These are phyloP conservation scores for Crotalus viridis DNA, from an alignment of 2,113 vertebrate genomes.

Conservation along the genomic window DNA sequence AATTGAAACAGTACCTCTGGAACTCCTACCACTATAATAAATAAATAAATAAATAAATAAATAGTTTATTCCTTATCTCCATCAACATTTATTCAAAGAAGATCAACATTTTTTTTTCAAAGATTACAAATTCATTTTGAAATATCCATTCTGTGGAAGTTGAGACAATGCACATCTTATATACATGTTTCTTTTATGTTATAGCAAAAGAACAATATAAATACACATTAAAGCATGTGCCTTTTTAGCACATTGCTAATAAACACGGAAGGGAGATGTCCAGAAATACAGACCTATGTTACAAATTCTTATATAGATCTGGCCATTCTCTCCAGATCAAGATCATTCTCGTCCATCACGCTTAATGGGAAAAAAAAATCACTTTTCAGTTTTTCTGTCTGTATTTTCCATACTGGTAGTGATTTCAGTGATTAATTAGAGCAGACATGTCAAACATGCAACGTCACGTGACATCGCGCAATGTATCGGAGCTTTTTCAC, in stretches of 20 bases:
- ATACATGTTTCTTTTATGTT: neutral
- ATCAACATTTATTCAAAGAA: neutral
- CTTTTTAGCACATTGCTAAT: neutral
- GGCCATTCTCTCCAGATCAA: neutral
- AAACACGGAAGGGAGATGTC: neutral
- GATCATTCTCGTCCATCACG: neutral
- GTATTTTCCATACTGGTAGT: neutral
- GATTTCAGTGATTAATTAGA: neutral
- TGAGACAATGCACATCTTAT: neutral
- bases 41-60: neutral
- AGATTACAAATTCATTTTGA: neutral
- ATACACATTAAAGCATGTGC: neutral
- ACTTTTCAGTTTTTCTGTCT: neutral
- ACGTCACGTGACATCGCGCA: too few relatives aligned
- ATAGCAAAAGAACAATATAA: neutral
- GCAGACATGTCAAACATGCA: too few relatives aligned
- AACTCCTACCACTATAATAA: neutral
- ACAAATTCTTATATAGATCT: neutral
- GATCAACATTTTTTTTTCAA: neutral
- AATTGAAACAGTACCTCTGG: neutral
- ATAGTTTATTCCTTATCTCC: neutral
- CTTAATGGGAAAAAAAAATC: neutral
- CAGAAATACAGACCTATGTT: neutral
- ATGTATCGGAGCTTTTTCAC: too few relatives aligned
- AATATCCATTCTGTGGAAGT: neutral